Percentiles rank a stretch among this genome's conserved stretches.
Conservation (phyloP, 2,113 vertebrate genomes). For the Percopsis transmontana region DNA sequence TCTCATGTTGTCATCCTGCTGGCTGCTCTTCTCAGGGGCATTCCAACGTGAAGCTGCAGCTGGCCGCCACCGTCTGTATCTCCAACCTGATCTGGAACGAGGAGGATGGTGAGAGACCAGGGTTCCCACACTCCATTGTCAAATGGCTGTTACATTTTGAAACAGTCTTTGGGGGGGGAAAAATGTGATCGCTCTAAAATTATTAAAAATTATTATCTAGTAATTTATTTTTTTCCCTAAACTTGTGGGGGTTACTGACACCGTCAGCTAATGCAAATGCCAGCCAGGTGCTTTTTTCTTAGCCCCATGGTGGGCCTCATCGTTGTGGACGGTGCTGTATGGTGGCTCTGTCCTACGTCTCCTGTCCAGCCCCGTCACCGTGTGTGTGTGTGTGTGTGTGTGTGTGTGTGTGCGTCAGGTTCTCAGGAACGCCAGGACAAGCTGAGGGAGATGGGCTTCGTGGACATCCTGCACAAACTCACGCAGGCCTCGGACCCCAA, state of each 20-base stretch:
- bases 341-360: too few species aligned
- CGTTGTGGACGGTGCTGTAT: too few species aligned
- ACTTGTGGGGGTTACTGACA: too few species aligned
- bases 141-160: too few species aligned
- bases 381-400: constrained; percentile 6
- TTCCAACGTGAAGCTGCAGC: constrained; percentile 95
- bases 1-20: background rate
- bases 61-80: constrained; percentile 96
- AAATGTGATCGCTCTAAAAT: too few species aligned
- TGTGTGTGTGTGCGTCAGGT: constrained; percentile 73
- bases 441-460: constrained; percentile 95
- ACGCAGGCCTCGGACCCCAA: constrained; percentile 92
- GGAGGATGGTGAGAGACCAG: constrained; percentile 88
- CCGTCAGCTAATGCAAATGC: too few species aligned
- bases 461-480: constrained; percentile 96
- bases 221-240: too few species aligned
- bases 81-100: constrained; percentile 99
- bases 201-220: too few species aligned
- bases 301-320: too few species aligned
- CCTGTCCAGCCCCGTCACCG: background rate
- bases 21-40: constrained; percentile 83
- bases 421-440: constrained; percentile 98
- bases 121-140: too few species aligned
- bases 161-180: too few species aligned
- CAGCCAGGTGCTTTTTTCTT: too few species aligned